Base-by-base conservation (phyloP, 2,888 invertebrate species). In the Apamea anceps region DNA sequence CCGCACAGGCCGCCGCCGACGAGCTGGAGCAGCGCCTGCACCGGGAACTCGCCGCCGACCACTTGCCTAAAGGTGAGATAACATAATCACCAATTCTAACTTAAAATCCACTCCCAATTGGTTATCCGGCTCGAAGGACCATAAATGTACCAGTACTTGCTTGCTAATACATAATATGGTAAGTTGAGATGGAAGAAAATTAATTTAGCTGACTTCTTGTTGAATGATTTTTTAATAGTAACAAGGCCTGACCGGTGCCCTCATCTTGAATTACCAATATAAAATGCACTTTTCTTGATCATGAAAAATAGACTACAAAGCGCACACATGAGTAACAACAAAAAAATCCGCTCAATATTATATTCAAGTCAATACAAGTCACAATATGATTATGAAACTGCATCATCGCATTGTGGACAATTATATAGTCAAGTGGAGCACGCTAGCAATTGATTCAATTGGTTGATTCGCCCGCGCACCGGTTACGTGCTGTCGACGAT, bases 11-110 rank as follows among this genome's bases (percentile, higher is more conserved):
- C 42, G 96, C 95, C 37, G 94, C 92, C 51, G 94, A 94, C 86
- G 96, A 96, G 95, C 88, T 96, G 0, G 96, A 96, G 88, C 95
- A 93, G 90, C 91, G 96, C 6, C 91, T 96, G 85, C 96, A 96
- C 75, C 88, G 92, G 82, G 96, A 96, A 51, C 95, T 96, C 78
- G 77, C 76, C 75, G 85, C 92, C 21, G 84, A 92, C 32, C 94
- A 94, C 45, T 75, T 91, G 86, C 95, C 95, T 62, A 95, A 94
- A 92, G 95, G 95, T 95, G 54, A 78, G 42, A 8, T 63, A 7
- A 12, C 37, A 12, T 3, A 18, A 18, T 7, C 62, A 32, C 32
- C 32, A 32, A 32, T 32, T 28, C 18, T 32, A 32, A 32, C 32
- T 32, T 63, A 32, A 32, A 18, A 32, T 32, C 63, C 8, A 63